These are phyloP conservation scores for Blennius ocellaris DNA, from an alignment of 2,113 vertebrate genomes.

Conservation along the genomic window DNA sequence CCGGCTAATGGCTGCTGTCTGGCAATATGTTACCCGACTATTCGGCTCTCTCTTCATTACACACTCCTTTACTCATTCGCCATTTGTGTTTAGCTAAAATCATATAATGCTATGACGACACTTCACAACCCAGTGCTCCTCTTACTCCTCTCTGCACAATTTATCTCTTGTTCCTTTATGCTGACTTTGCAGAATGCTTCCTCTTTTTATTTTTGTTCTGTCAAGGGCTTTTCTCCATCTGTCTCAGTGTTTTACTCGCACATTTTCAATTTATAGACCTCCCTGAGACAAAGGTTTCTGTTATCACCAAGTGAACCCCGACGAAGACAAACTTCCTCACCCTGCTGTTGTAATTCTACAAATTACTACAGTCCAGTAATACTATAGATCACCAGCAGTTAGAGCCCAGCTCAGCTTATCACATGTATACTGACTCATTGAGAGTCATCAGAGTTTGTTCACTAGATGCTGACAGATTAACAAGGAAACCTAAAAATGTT, in stretches of 20 bases:
- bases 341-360: neutral
- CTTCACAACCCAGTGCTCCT: constrained; percentile 5
- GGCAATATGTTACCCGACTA: constrained; percentile 70
- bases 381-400: neutral
- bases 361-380: neutral
- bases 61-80: constrained; percentile 57
- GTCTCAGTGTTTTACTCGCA: constrained; percentile 4
- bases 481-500: too few relatives aligned
- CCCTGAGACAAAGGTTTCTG: constrained; percentile 17
- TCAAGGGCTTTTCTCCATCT: constrained; percentile 12
- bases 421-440: too few relatives aligned
- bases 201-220: neutral
- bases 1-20: constrained; percentile 73
- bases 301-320: constrained; percentile 9
- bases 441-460: too few relatives aligned
- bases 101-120: constrained; percentile 40
- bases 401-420: neutral
- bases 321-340: neutral
- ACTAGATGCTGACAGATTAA: too few relatives aligned
- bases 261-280: constrained; percentile 4
- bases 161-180: constrained; percentile 21
- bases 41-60: constrained; percentile 67
- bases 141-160: constrained; percentile 10
- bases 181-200: constrained; percentile 28
- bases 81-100: constrained; percentile 50